Evolutionary conservation across 2,797 vertebrate genomes (phyloP).

Genomic region (Cyprinodon diabolis): DNA sequence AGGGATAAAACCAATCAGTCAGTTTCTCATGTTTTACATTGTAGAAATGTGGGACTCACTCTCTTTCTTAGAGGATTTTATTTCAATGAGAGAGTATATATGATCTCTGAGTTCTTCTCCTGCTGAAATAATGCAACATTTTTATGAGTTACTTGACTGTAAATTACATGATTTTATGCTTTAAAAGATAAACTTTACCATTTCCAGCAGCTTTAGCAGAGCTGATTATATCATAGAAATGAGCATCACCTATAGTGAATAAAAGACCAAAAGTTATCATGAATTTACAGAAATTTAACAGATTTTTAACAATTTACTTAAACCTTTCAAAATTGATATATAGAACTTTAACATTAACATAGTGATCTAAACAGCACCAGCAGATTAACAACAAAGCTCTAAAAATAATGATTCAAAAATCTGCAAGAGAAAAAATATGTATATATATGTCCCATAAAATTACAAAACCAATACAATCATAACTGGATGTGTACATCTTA

Average conservation of each 20-base stretch:
- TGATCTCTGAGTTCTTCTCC: background rate
- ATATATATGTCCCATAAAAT: too few species aligned
- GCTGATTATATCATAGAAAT: background rate
- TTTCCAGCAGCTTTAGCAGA: background rate
- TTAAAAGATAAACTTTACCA: background rate
- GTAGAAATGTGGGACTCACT: slow-evolving; percentile 2
- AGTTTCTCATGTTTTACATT: too few species aligned
- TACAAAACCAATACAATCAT: too few species aligned
- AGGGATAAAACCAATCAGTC: background rate
- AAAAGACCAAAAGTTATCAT: background rate
- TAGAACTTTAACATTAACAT: background rate
- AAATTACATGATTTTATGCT: background rate
- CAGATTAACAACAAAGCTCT: background rate
- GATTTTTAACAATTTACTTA: rapidly evolving
- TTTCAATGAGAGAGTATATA: background rate
- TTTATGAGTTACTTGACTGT: background rate
- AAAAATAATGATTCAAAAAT: too few species aligned
- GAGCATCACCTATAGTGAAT: rapidly evolving
- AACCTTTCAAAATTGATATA: too few species aligned
- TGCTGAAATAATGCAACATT: background rate
- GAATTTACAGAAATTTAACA: background rate
- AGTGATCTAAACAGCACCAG: background rate
- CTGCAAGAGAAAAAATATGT: too few species aligned
- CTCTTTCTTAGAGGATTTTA: background rate
- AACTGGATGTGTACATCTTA: too few species aligned